These are phyloP conservation scores for Allophyes oxyacanthae DNA, from an alignment of 2,888 invertebrate species.

Conservation along the genomic window DNA sequence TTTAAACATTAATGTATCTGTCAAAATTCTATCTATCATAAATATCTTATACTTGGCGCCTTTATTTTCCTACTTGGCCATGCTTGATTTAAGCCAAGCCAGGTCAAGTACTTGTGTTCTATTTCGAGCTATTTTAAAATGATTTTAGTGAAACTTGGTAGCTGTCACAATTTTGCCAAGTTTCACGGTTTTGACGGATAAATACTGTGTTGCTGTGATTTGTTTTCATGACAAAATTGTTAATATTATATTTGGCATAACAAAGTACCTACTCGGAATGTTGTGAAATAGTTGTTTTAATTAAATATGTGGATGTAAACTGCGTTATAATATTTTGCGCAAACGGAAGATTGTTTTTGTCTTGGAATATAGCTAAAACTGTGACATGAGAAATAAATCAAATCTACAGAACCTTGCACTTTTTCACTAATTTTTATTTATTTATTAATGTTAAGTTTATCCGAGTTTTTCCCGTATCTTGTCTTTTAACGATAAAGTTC, in stretches of 20 bases:
- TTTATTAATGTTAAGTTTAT: too few relatives aligned
- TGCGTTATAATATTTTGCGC: slow-evolving; percentile 43
- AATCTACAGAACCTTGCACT: too few relatives aligned
- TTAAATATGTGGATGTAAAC: slow-evolving; percentile 52
- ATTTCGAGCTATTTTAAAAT: slow-evolving; percentile 15
- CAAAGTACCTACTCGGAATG: slow-evolving; percentile 59
- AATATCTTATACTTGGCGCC: slow-evolving; percentile 11
- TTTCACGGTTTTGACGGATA: slow-evolving; percentile 33
- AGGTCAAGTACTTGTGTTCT: slow-evolving; percentile 23
- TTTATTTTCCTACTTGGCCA: slow-evolving; percentile 16
- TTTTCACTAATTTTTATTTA: too few relatives aligned
- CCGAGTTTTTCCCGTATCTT: background rate
- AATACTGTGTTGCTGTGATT: slow-evolving; percentile 47
- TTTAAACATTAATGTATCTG: slow-evolving; percentile 28
- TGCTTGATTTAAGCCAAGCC: slow-evolving; percentile 27
- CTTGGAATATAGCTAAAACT: slow-evolving; percentile 7
- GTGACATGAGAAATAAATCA: too few relatives aligned
- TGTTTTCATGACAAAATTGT: slow-evolving; percentile 53
- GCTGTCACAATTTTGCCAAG: slow-evolving; percentile 16
- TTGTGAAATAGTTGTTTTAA: slow-evolving; percentile 62
- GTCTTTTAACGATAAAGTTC: background rate
- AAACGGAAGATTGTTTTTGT: slow-evolving; percentile 37
- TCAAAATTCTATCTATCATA: slow-evolving; percentile 34
- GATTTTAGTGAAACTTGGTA: slow-evolving; percentile 25
- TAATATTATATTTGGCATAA: slow-evolving; percentile 44